A percentile compares a stretch with the other conserved stretches of the same genome.
Evolutionary conservation across 2,113 vertebrate species (phyloP).

Genomic region (Manacus vitellinus): DNA sequence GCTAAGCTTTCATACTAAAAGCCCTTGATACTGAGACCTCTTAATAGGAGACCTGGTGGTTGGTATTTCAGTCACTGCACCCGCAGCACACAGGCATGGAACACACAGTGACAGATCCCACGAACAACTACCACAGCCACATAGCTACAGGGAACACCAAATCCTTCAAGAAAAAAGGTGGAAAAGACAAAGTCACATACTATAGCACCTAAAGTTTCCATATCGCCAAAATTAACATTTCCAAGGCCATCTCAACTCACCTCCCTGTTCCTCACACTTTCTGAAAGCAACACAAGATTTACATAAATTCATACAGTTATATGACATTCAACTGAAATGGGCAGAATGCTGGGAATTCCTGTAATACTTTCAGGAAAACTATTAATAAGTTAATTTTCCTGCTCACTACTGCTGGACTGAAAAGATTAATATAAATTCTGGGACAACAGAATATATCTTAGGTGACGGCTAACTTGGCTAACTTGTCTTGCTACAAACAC

Average conservation of each 20-base stretch:
- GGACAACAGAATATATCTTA: rapidly evolving
- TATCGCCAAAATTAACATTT: neutral
- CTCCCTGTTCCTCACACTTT: neutral
- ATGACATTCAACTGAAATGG: neutral
- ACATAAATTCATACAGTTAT: neutral
- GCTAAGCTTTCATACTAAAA: neutral
- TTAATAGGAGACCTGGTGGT: neutral
- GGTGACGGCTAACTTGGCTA: neutral
- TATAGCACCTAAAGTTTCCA: neutral
- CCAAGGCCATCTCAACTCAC: neutral
- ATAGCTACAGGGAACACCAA: neutral
- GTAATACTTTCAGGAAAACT: neutral
- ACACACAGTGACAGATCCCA: neutral
- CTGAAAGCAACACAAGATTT: neutral
- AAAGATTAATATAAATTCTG: neutral
- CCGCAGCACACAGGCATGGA: neutral
- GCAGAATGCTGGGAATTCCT: neutral
- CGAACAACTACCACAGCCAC: neutral
- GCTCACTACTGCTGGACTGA: neutral
- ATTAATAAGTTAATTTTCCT: neutral
- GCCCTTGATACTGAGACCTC: neutral
- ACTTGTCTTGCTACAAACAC: neutral
- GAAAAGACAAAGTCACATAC: neutral
- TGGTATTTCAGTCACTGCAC: neutral
- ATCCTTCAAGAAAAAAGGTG: neutral